Conservation (phyloP, 2,113 vertebrate genomes). For the Chloropsis hardwickii region DNA sequence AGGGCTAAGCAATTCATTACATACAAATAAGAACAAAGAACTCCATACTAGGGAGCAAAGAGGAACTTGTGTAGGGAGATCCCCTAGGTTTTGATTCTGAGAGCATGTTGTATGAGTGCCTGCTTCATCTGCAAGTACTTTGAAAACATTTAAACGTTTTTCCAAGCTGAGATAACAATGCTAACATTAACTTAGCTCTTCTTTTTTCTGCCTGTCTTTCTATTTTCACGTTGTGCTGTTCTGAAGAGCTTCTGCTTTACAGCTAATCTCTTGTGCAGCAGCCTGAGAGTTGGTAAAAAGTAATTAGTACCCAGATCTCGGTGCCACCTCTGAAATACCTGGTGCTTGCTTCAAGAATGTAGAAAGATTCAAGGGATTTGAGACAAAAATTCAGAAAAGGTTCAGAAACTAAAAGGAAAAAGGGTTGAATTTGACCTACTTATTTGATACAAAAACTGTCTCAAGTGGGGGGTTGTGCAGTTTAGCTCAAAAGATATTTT, state of each 20-base stretch:
- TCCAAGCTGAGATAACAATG: neutral
- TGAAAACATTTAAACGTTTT: neutral
- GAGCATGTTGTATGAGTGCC: neutral
- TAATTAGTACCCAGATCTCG: neutral
- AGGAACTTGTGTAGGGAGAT: neutral
- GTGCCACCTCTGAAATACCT: neutral
- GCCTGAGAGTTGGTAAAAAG: neutral
- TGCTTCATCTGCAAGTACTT: neutral
- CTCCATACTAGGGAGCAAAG: neutral
- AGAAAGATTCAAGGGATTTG: neutral
- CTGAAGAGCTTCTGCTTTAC: constrained; percentile 3
- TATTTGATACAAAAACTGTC: neutral
- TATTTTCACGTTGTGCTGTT: neutral
- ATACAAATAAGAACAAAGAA: neutral
- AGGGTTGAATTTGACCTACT: neutral
- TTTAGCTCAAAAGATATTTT: neutral
- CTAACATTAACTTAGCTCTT: neutral
- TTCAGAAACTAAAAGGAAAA: neutral
- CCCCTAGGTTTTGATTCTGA: neutral
- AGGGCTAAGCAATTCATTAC: neutral
- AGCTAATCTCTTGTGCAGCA: neutral
- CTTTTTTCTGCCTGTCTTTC: neutral
- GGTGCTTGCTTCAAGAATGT: neutral
- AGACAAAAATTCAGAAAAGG: neutral
- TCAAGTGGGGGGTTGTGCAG: neutral